These are phyloP conservation scores for Cebus imitator DNA, from an alignment of 2,113 vertebrate species.

Conservation along the genomic window DNA sequence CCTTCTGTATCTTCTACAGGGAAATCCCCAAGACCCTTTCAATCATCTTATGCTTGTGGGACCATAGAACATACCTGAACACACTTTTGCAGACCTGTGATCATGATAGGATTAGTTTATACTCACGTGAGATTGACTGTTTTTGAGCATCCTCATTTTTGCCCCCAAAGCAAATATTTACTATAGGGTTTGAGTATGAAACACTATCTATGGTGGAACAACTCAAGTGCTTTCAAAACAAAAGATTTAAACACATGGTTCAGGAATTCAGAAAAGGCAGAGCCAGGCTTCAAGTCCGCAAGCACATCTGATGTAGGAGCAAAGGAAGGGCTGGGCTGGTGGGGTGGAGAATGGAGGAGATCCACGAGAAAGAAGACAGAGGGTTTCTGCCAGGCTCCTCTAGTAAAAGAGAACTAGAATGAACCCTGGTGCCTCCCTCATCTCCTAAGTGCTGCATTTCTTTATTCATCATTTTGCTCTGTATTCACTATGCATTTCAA, in stretches of 20 bases:
- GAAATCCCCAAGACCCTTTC: not conserved
- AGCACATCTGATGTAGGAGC: not conserved
- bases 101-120: not conserved
- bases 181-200: not conserved
- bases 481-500: accelerated
- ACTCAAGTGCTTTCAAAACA: not conserved
- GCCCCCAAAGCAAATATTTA: not conserved
- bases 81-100: not conserved
- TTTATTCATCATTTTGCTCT: not conserved
- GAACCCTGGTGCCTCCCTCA: not conserved
- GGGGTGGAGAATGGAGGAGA: not conserved
- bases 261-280: not conserved
- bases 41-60: not conserved
- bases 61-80: not conserved
- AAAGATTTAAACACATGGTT: not conserved
- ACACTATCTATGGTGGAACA: not conserved
- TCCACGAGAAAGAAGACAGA: not conserved
- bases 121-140: not conserved
- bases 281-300: not conserved
- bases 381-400: not conserved
- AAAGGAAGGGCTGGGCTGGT: not conserved
- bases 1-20: not conserved
- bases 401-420: too few species aligned
- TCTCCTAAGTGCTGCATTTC: not conserved
- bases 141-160: not conserved